Evolutionary conservation across 2,888 invertebrate species (phyloP).

Genomic region (Amiota mariae): DNA sequence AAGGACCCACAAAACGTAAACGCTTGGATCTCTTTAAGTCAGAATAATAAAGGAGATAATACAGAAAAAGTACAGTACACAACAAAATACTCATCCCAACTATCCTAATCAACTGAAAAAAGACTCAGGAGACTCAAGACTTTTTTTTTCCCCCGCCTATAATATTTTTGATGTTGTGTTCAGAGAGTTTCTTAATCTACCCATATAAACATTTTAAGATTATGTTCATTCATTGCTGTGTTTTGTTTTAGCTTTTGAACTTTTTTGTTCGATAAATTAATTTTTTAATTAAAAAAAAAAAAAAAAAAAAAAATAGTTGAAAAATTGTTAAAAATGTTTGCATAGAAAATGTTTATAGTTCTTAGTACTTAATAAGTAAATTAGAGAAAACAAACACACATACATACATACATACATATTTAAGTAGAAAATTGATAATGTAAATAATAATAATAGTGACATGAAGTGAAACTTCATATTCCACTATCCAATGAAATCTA

Average conservation of each 20-base stretch:
- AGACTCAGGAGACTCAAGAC: conserved; percentile 53
- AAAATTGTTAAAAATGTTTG: neutral
- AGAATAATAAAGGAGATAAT: conserved; percentile 34
- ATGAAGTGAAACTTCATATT: no score
- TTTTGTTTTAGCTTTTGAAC: neutral
- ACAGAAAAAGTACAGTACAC: neutral
- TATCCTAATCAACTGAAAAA: conserved; percentile 30
- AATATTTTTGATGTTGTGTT: conserved; percentile 28
- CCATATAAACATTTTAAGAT: neutral
- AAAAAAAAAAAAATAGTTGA: neutral
- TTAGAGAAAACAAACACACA: neutral
- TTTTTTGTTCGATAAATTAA: neutral
- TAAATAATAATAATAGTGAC: no score
- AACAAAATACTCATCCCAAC: neutral
- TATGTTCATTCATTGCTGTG: neutral
- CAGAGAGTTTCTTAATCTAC: neutral
- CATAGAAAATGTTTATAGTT: no score
- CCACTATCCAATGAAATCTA: no score
- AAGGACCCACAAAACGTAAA: conserved; percentile 50
- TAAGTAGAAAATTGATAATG: neutral
- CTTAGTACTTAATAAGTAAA: no score
- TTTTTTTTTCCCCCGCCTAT: conserved; percentile 35
- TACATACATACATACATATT: no score
- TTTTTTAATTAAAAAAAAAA: no score
- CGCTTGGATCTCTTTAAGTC: conserved; percentile 53